Conservation (phyloP, 2,888 invertebrate genomes). For the Chrysolina haemoptera region DNA sequence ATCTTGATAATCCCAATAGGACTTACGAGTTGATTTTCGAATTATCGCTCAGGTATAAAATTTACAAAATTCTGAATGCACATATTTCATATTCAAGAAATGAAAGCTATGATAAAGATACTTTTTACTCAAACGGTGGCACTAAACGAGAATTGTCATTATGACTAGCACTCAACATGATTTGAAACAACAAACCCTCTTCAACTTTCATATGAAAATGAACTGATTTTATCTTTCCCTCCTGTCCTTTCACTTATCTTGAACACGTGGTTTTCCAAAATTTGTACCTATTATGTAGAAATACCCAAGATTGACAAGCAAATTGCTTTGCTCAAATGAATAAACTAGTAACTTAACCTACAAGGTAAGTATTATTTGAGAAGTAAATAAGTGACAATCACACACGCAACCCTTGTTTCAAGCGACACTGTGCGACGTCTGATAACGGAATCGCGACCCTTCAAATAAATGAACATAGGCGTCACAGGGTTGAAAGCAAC, state of each 20-base stretch:
- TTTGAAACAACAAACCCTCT: too few species aligned
- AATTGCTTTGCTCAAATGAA: conserved; percentile 41
- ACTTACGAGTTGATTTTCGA: too few species aligned
- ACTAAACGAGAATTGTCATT: too few species aligned
- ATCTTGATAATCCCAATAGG: background rate
- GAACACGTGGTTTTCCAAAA: too few species aligned
- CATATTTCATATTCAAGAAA: too few species aligned
- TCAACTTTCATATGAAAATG: background rate
- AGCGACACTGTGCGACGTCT: conserved; percentile 41
- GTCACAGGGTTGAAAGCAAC: background rate
- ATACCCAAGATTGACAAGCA: conserved; percentile 37
- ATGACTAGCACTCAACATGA: too few species aligned
- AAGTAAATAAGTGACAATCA: conserved; percentile 53
- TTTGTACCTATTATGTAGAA: conserved; percentile 33
- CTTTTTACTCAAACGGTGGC: too few species aligned
- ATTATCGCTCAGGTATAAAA: too few species aligned
- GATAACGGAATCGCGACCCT: conserved; percentile 46
- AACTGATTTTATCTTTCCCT: background rate
- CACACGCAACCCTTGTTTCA: conserved; percentile 54
- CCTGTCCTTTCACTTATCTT: too few species aligned
- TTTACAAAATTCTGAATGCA: too few species aligned
- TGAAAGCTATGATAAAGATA: too few species aligned
- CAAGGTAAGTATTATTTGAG: conserved; percentile 48
- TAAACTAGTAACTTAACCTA: conserved; percentile 49
- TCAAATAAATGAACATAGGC: conserved; percentile 24